Evolutionary conservation across 2,797 vertebrate genomes (phyloP).

Genomic region (Podarcis siculus): DNA sequence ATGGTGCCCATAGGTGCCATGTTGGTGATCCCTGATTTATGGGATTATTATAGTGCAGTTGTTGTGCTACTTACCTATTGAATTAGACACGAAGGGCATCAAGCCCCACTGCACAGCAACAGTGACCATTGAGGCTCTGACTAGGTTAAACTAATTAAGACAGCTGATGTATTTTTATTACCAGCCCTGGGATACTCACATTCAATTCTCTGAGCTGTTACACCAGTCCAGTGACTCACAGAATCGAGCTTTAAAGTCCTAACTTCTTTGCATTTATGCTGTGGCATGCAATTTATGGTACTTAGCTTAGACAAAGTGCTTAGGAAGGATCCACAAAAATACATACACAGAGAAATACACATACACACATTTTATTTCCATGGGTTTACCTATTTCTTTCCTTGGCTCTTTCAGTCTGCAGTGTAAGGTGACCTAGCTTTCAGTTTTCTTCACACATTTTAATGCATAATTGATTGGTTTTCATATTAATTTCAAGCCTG

Average conservation of each 20-base stretch:
- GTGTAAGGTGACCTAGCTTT: slow-evolving; percentile 6
- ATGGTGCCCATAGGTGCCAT: too few species aligned
- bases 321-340: background rate
- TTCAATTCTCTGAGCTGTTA: background rate
- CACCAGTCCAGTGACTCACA: background rate
- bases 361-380: background rate
- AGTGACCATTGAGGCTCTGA: background rate
- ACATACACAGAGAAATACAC: background rate
- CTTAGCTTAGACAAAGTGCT: background rate
- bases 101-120: background rate
- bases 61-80: background rate
- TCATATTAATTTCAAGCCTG: slow-evolving; percentile 7
- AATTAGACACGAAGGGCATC: background rate
- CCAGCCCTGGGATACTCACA: background rate
- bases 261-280: background rate
- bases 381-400: background rate
- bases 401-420: background rate
- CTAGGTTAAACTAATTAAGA: background rate
- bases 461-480: background rate
- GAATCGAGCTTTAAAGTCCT: background rate
- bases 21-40: too few species aligned
- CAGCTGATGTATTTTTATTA: background rate
- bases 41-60: too few species aligned
- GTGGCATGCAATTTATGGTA: background rate
- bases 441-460: background rate